These are phyloP conservation scores for Euschistus heros DNA, from an alignment of 1,140 invertebrate species.

Conservation along the genomic window DNA sequence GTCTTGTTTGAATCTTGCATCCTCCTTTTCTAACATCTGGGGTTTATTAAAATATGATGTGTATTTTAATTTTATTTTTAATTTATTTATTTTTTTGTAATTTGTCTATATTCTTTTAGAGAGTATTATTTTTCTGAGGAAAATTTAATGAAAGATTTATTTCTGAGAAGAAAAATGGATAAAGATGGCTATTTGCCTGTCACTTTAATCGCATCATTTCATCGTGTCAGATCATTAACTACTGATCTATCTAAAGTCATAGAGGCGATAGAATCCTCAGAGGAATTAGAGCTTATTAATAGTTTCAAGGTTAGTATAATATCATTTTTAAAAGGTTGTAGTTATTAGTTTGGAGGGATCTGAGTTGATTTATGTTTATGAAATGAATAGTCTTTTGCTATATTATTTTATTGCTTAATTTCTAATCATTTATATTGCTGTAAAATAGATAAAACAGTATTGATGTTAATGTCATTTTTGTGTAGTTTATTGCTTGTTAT, in stretches of 20 bases:
- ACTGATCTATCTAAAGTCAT: conserved; percentile 73
- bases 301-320: conserved; percentile 51
- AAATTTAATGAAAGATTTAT: conserved; percentile 92
- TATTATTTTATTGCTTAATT: too few species aligned
- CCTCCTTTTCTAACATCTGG: too few species aligned
- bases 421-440: too few species aligned
- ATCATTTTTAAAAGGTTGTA: not conserved
- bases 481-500: too few species aligned
- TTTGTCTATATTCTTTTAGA: conserved; percentile 45
- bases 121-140: conserved; percentile 99
- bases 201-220: conserved; percentile 88
- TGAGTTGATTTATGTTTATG: too few species aligned
- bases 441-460: too few species aligned
- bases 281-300: conserved; percentile 68
- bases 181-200: conserved; percentile 85
- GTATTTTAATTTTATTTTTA: not conserved
- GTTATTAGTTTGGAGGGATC: not conserved
- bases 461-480: too few species aligned
- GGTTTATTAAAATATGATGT: not conserved
- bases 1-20: too few species aligned
- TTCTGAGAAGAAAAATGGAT: conserved; percentile 93
- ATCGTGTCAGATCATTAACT: conserved; percentile 79
- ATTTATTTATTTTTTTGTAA: not conserved
- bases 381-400: too few species aligned
- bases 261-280: conserved; percentile 67